Conservation (phyloP, 2,888 invertebrate genomes). For the Margaritifera margaritifera region DNA sequence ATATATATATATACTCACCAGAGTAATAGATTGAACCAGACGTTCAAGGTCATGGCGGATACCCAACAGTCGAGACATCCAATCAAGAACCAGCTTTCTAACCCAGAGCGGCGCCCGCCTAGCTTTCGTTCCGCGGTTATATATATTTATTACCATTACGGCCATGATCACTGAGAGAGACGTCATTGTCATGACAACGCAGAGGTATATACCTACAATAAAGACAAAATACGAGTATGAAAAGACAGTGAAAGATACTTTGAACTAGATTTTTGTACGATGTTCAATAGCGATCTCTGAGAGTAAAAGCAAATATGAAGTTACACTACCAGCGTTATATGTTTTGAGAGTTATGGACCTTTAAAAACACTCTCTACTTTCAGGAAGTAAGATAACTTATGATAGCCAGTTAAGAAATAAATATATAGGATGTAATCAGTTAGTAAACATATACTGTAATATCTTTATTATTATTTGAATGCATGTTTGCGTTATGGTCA, state of each 20-base stretch:
- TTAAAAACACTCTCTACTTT: too few relatives aligned
- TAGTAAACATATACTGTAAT: too few relatives aligned
- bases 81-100: constrained; percentile 54
- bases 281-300: too few relatives aligned
- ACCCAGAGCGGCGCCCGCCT: constrained; percentile 65
- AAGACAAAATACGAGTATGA: neutral
- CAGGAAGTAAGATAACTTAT: too few relatives aligned
- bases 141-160: constrained; percentile 77
- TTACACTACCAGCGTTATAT: too few relatives aligned
- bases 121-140: constrained; percentile 69
- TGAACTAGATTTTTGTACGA: neutral
- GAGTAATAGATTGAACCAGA: constrained; percentile 59
- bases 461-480: too few relatives aligned
- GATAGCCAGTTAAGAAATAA: too few relatives aligned
- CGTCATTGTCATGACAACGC: constrained; percentile 78
- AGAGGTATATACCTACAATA: constrained; percentile 76
- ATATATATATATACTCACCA: constrained; percentile 49
- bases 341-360: too few relatives aligned
- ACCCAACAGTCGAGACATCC: constrained; percentile 56
- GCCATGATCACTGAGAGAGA: constrained; percentile 75
- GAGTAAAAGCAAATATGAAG: too few relatives aligned
- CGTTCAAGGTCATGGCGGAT: constrained; percentile 65
- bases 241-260: neutral
- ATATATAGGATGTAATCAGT: too few relatives aligned
- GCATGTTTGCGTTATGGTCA: too few relatives aligned